Conservation (phyloP, 1,140 invertebrate species). For the Elymnias hypermnestra region DNA sequence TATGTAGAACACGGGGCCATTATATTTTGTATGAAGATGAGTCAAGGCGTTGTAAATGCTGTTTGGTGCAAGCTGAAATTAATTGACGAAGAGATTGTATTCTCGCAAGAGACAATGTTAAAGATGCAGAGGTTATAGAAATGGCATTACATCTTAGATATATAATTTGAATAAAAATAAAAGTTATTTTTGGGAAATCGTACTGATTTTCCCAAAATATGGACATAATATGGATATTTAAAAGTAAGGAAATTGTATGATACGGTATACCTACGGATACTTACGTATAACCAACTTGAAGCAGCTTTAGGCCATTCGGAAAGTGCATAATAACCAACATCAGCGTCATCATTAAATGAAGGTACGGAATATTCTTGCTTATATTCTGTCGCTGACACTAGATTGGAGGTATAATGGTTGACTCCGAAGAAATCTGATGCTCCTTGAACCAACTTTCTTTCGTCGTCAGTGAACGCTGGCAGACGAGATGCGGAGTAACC, state of each 20-base stretch:
- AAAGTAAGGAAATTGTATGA: no score
- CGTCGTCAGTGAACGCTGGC: conserved; percentile 71
- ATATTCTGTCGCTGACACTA: conserved; percentile 7
- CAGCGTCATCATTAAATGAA: conserved; percentile 30
- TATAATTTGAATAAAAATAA: no score
- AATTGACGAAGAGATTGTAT: no score
- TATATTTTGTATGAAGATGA: conserved; percentile 75
- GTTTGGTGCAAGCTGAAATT: conserved; percentile 38
- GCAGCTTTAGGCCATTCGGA: conserved; percentile 28
- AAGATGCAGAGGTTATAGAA: not conserved
- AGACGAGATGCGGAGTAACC: conserved; percentile 69
- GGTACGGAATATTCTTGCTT: conserved; percentile 22
- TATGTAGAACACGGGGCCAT: conserved; percentile 71
- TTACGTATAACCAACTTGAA: conserved; percentile 34
- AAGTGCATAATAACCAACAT: conserved; percentile 17
- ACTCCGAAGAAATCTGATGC: conserved; percentile 81
- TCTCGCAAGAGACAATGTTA: no score
- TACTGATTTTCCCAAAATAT: not conserved
- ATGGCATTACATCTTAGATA: no score
- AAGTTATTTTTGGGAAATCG: no score
- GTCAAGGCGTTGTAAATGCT: conserved; percentile 43
- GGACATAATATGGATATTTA: no score
- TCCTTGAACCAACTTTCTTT: conserved; percentile 75
- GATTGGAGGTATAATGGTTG: conserved; percentile 77
- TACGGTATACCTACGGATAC: no score